These are phyloP conservation scores for Tineola bisselliella DNA, from an alignment of 2,888 invertebrate genomes.

Conservation along the genomic window DNA sequence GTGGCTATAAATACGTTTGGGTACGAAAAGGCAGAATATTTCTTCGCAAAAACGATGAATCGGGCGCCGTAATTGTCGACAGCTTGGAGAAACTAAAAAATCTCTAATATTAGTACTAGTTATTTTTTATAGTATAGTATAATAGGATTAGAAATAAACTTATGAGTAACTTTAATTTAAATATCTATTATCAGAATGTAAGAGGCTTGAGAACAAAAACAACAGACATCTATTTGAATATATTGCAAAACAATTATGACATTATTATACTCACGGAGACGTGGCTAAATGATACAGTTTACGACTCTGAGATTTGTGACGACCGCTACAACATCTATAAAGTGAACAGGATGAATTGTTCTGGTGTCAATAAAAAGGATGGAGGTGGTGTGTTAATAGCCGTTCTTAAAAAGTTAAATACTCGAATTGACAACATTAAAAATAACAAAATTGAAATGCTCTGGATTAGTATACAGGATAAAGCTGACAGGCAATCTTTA, in stretches of 20 bases:
- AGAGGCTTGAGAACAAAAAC: conserved; percentile 18
- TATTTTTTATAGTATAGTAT: background rate
- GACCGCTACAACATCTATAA: conserved; percentile 12
- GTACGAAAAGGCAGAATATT: conserved; percentile 19
- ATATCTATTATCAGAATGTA: conserved; percentile 18
- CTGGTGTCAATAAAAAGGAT: background rate
- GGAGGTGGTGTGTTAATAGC: background rate
- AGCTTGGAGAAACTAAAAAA: background rate
- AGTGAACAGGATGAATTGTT: background rate
- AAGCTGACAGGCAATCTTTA: background rate
- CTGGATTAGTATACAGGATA: background rate
- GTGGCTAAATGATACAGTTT: conserved; percentile 17
- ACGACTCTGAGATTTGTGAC: conserved; percentile 16
- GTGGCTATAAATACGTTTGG: conserved; percentile 18
- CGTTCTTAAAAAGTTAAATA: background rate
- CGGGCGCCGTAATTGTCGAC: conserved; percentile 16
- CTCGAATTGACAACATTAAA: background rate
- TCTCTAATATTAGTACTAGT: background rate
- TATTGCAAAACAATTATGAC: conserved; percentile 15
- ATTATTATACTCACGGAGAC: conserved; percentile 18
- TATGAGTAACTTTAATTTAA: conserved; percentile 4
- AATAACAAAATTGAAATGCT: background rate
- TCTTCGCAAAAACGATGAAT: conserved; percentile 18
- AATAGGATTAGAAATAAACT: too few relatives aligned
- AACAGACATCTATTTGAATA: conserved; percentile 14